Evolutionary conservation across 1,140 invertebrate species (phyloP), one percentile per base, ranked within the genome.

Genomic region (Camponotus pennsylvanicus): DNA sequence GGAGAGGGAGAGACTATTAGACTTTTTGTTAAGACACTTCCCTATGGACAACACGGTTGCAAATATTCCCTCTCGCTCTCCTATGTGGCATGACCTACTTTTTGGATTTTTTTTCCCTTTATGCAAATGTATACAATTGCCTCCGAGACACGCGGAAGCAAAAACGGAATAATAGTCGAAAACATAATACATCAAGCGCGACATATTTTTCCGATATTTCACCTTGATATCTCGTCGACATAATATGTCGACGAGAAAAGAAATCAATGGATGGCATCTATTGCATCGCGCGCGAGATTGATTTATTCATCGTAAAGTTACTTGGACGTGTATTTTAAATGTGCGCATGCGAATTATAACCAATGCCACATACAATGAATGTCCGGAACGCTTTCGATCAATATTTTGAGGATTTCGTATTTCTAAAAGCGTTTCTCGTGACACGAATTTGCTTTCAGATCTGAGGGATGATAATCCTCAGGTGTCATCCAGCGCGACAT

Each of bases 191-290:
- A 52, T 82, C 66, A 59, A 59, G 52, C 66, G 55, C 21, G 66
- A 82, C 66, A 45, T 42, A 82, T 82, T 82, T 80, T 80, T 70
- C 77, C 45, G 45, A 80, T 80, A 80, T 70, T 71, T 8, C n/a
- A 40, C 52, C 66, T 82, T 59, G 66, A 80, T 59, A 32, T 80
- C 34, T 13, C 21, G 49, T 52, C 78, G 78, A 70, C 49, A 5
- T 37, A 57, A 42, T 32, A 21, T 7, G 21, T 71, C 21, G 45
- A 18, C 15, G 11, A 52, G 27, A 59, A 32, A 52, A 69, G 21
- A 70, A 63, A 42, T 57, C 13, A 59, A 71, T 4, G 49, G 21
- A 59, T 52, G 49, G 4, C 55, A 66, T 78, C 66, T n/a, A n/a
- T 32, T 4, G 40, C 40, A 34, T 77, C n/a, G 1, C 27, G 4